These are phyloP conservation scores for Uria aalge DNA, from an alignment of 2,113 vertebrate genomes.

Conservation along the genomic window DNA sequence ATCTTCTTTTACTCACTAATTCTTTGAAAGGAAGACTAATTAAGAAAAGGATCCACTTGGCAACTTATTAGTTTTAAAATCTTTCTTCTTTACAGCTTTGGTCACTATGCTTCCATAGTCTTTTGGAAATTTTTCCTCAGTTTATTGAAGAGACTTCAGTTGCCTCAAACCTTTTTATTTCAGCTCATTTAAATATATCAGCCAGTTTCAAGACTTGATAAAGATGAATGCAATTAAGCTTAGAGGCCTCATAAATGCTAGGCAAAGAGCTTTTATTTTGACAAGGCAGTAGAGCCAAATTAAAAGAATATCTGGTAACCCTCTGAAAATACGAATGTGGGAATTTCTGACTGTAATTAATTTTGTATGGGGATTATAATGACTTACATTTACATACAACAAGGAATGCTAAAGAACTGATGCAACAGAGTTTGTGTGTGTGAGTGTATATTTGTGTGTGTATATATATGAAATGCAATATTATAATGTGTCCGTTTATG, in stretches of 20 bases:
- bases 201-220: slow-evolving; percentile 53
- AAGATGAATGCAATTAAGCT: slow-evolving; percentile 68
- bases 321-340: background rate
- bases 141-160: slow-evolving; percentile 65
- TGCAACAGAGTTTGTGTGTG: background rate
- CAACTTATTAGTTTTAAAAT: slow-evolving; percentile 43
- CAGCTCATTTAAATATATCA: slow-evolving; percentile 69
- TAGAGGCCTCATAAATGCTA: slow-evolving; percentile 20
- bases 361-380: slow-evolving; percentile 37
- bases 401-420: background rate
- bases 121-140: slow-evolving; percentile 12
- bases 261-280: slow-evolving; percentile 49
- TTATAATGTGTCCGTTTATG: background rate
- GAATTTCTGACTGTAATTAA: slow-evolving; percentile 48
- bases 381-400: slow-evolving; percentile 15
- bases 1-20: slow-evolving; percentile 20
- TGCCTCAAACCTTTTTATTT: slow-evolving; percentile 64
- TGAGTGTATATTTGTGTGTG: background rate
- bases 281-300: background rate
- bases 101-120: slow-evolving; percentile 28
- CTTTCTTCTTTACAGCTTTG: slow-evolving; percentile 49
- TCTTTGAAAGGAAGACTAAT: slow-evolving; percentile 53
- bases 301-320: slow-evolving; percentile 28
- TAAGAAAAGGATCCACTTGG: slow-evolving; percentile 48
- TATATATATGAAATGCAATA: background rate